Evolutionary conservation across 2,888 invertebrate species (phyloP).

Genomic region (Mycalesis mineus): DNA sequence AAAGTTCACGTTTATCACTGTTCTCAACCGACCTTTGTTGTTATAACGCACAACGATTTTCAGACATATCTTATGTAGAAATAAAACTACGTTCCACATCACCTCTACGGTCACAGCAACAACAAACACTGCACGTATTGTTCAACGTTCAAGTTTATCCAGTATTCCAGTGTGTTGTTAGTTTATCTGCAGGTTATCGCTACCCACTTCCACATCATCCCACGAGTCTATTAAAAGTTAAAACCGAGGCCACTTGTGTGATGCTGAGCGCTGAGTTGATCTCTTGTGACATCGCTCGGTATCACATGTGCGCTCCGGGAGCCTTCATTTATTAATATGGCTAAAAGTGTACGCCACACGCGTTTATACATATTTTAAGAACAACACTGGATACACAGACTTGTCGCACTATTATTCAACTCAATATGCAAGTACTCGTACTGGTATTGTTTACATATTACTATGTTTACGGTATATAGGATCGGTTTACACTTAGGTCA

Average conservation of each 20-base stretch:
- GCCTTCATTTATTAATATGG: conserved; percentile 54
- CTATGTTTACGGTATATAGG: neutral
- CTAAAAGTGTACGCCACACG: conserved; percentile 39
- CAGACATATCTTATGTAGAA: conserved; percentile 20
- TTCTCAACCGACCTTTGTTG: conserved; percentile 20
- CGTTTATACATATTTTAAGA: conserved; percentile 37
- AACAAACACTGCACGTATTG: conserved; percentile 27
- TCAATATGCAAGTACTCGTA: neutral
- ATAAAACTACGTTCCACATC: conserved; percentile 20
- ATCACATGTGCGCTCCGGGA: conserved; percentile 35
- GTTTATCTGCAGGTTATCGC: conserved; percentile 60
- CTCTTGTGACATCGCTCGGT: conserved; percentile 30
- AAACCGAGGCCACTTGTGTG: conserved; percentile 34
- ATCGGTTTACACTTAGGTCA: conserved; percentile 6
- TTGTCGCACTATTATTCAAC: neutral
- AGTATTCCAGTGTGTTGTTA: conserved; percentile 23
- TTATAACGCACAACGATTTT: conserved; percentile 19
- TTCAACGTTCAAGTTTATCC: conserved; percentile 20
- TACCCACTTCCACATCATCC: conserved; percentile 28
- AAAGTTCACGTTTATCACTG: conserved; percentile 36
- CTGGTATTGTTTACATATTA: neutral
- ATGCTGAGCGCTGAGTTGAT: conserved; percentile 42
- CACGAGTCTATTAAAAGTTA: conserved; percentile 35
- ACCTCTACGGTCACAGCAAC: conserved; percentile 20
- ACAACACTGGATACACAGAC: neutral